Percentiles rank a stretch among this genome's conserved stretches.
phyloP scores from a whole-genome alignment of 2,797 vertebrate species.

The Simalia tracyae region DNA sequence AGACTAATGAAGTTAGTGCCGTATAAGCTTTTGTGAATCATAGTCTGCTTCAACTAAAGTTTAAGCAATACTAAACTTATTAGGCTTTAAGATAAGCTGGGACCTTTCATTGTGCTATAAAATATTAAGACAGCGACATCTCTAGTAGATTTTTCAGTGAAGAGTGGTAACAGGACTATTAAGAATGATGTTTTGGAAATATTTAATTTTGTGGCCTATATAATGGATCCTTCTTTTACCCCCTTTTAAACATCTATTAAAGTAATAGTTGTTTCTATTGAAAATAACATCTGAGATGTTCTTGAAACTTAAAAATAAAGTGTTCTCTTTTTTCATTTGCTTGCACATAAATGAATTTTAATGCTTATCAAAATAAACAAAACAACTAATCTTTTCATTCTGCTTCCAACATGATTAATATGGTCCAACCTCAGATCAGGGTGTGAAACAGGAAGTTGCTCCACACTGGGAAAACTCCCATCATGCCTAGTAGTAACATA shows the following conservation, averaged over 20 bases:
- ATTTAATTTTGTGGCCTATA: background rate
- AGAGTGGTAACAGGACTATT: background rate
- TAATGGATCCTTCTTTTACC: background rate
- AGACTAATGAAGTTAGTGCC: background rate
- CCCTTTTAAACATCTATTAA: background rate
- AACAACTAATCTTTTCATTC: background rate
- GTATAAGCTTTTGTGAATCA: background rate
- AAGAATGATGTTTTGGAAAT: background rate
- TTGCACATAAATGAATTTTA: background rate
- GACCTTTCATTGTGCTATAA: background rate
- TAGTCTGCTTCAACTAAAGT: background rate
- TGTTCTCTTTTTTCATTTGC: background rate
- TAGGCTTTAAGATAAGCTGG: background rate
- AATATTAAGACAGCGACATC: background rate
- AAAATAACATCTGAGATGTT: background rate
- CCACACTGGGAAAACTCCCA: slow-evolving; percentile 12
- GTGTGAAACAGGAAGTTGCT: background rate
- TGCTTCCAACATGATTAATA: background rate
- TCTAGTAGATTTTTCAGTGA: background rate
- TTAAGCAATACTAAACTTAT: background rate
- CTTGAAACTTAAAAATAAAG: background rate
- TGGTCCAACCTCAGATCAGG: background rate
- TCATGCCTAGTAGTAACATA: slow-evolving; percentile 23
- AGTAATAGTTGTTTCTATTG: background rate
- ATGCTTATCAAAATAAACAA: slow-evolving; percentile 3